Conservation (phyloP, 2,797 vertebrate species). For the Naso thynnoides region DNA sequence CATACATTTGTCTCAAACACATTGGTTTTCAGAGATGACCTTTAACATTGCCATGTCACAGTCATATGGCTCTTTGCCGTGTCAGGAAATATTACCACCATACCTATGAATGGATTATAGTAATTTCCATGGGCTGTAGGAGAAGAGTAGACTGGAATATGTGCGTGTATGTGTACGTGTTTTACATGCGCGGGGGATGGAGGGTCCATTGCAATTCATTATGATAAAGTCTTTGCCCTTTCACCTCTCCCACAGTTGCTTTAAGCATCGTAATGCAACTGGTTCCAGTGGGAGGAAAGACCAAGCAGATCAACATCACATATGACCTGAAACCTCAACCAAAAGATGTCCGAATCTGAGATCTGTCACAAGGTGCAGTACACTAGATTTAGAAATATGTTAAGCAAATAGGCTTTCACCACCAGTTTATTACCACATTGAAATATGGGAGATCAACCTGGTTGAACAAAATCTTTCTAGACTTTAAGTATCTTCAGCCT, state of each 20-base stretch:
- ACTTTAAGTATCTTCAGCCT: neutral
- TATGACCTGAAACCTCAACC: slow-evolving; percentile 6
- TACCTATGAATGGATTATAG: slow-evolving; percentile 57
- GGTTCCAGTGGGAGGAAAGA: slow-evolving; percentile 33
- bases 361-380: slow-evolving; percentile 35
- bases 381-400: neutral
- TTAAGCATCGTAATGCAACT: slow-evolving; percentile 20
- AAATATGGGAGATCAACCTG: neutral
- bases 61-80: slow-evolving; percentile 20
- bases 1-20: neutral
- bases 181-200: slow-evolving; percentile 11
- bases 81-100: slow-evolving; percentile 43
- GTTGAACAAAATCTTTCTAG: neutral
- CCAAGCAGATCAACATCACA: slow-evolving; percentile 16
- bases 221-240: slow-evolving; percentile 51
- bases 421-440: neutral
- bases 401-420: too few species aligned
- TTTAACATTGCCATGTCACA: slow-evolving; percentile 31
- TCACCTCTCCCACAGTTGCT: slow-evolving; percentile 57
- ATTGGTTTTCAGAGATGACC: slow-evolving; percentile 11
- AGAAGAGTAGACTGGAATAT: slow-evolving; percentile 30
- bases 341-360: neutral
- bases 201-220: slow-evolving; percentile 40
- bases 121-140: slow-evolving; percentile 62
- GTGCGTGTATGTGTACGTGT: slow-evolving; percentile 23